These are phyloP conservation scores for Leptinotarsa peninsularis DNA, from an alignment of 2,888 invertebrate genomes.

Conservation along the genomic window DNA sequence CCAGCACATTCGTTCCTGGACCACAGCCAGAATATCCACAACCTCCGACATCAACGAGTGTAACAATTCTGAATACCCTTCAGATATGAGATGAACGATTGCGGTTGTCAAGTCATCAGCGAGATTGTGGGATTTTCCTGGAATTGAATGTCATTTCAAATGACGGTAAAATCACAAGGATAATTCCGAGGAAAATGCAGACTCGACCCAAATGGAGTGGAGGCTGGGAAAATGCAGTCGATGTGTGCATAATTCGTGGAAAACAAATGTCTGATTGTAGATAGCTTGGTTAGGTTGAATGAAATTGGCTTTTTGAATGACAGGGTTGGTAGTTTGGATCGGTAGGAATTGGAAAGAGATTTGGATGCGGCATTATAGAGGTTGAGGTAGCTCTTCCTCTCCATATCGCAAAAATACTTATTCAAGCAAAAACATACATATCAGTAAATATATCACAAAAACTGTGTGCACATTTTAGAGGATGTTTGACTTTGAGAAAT, in stretches of 20 bases:
- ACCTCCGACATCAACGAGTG: constrained; percentile 13
- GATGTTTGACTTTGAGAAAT: too few species aligned
- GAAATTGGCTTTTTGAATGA: not conserved
- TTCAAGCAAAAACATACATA: too few species aligned
- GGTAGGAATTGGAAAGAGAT: too few species aligned
- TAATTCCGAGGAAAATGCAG: constrained; percentile 21
- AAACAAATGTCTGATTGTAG: not conserved
- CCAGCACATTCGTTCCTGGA: not conserved
- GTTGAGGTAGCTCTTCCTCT: too few species aligned
- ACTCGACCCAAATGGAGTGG: constrained; percentile 12
- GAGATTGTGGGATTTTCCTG: constrained; percentile 22
- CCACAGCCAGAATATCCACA: not conserved
- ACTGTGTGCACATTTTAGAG: too few species aligned
- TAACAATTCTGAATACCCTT: constrained; percentile 10
- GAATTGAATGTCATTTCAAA: constrained; percentile 25
- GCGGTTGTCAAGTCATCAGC: constrained; percentile 20
- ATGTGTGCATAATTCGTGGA: constrained; percentile 6
- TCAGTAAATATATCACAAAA: too few species aligned
- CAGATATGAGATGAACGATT: constrained; percentile 7
- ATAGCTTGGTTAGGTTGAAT: not conserved
- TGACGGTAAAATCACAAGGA: constrained; percentile 22
- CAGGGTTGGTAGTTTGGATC: too few species aligned
- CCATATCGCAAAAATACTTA: too few species aligned
- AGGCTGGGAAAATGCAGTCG: constrained; percentile 18
- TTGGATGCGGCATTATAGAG: too few species aligned